A percentile compares a stretch with the other conserved stretches of the same genome.
These are phyloP conservation scores for Stegophylla sp. DNA, from an alignment of 2,888 invertebrate species.

Conservation along the genomic window DNA sequence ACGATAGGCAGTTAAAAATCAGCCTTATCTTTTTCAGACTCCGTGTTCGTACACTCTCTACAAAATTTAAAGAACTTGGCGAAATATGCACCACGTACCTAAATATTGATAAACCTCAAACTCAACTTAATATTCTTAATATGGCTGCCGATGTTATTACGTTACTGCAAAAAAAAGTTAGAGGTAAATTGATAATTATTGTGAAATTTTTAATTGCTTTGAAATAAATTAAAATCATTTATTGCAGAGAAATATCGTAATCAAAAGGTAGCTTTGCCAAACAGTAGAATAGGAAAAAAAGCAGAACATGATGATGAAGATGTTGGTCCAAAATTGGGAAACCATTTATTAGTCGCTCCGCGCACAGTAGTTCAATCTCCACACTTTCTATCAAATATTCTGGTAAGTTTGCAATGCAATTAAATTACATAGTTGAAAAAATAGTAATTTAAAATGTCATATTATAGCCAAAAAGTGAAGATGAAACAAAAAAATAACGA, in stretches of 20 bases:
- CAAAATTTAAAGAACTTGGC: conserved; percentile 96
- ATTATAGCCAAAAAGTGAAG: conserved; percentile 52
- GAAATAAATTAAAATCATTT: conserved; percentile 15
- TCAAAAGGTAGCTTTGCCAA: conserved; percentile 97
- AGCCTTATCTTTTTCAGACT: conserved; percentile 74
- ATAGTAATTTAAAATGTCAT: not conserved
- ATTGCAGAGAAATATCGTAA: conserved; percentile 87
- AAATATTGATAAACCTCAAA: conserved; percentile 96
- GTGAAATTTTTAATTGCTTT: conserved; percentile 20
- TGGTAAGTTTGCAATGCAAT: conserved; percentile 21
- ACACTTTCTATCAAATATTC: conserved; percentile 54
- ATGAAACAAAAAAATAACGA: conserved; percentile 42
- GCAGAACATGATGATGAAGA: conserved; percentile 87
- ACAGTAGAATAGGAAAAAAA: conserved; percentile 94
- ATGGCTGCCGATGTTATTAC: conserved; percentile 99
- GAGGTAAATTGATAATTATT: conserved; percentile 71
- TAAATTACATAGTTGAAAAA: not conserved
- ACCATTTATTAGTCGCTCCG: conserved; percentile 62
- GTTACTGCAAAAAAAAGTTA: conserved; percentile 95
- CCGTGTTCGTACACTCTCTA: conserved; percentile 98
- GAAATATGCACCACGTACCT: conserved; percentile 97
- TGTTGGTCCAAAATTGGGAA: conserved; percentile 64
- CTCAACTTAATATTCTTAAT: conserved; percentile 96
- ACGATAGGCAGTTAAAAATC: too few species aligned
- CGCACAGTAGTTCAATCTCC: conserved; percentile 61